phyloP scores from a whole-genome alignment of 2,113 vertebrate species.

The Brachyistius frenatus region DNA sequence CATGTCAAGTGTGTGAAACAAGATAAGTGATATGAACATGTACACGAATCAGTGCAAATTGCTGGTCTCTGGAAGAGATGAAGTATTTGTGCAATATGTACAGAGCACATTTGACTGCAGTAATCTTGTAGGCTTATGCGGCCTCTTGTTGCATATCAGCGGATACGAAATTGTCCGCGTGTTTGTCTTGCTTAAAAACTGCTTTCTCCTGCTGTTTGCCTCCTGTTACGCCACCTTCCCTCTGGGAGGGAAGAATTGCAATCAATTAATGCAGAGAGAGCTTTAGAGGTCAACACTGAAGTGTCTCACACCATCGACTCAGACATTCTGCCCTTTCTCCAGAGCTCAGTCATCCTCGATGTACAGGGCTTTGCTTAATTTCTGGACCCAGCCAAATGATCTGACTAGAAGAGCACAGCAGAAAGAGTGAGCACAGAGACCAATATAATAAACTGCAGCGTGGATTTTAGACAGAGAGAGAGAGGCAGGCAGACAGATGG shows the following conservation, averaged over 20 bases:
- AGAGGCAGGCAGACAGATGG: constrained; percentile 27
- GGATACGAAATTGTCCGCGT: constrained; percentile 55
- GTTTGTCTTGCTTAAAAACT: constrained; percentile 56
- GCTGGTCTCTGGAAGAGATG: constrained; percentile 21
- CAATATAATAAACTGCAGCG: constrained; percentile 19
- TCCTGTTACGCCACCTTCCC: constrained; percentile 64
- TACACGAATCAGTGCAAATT: neutral
- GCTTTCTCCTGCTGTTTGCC: constrained; percentile 60
- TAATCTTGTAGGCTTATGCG: constrained; percentile 41
- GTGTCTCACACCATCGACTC: constrained; percentile 74
- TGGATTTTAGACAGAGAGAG: neutral
- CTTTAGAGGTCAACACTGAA: constrained; percentile 80
- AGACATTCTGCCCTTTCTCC: constrained; percentile 53
- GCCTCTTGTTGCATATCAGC: constrained; percentile 43
- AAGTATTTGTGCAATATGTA: constrained; percentile 26
- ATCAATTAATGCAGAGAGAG: constrained; percentile 80
- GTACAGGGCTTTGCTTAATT: constrained; percentile 31
- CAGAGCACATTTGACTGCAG: constrained; percentile 36
- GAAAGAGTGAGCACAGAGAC: constrained; percentile 11
- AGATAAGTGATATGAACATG: neutral
- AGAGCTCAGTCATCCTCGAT: constrained; percentile 30
- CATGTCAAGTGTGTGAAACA: constrained; percentile 23
- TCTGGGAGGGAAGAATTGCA: constrained; percentile 72
- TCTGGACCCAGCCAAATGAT: constrained; percentile 30
- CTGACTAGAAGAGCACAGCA: neutral